Evolutionary conservation across 2,797 vertebrate species (phyloP), one percentile per base, ranked within the genome.

Genomic region (Sebastes glaucus): DNA sequence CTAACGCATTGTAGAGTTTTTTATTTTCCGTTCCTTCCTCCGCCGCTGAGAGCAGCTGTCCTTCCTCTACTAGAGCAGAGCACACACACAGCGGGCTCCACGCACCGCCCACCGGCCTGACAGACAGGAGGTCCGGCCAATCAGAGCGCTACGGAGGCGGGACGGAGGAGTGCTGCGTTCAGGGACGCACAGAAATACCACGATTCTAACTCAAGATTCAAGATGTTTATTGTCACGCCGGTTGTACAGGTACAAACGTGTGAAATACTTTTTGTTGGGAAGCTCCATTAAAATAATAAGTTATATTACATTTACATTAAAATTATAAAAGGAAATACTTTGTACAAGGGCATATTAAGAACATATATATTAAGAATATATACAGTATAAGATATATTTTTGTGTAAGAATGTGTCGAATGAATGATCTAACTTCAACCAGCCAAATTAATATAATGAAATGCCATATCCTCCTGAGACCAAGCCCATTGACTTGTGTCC

Each of bases 11-110:
- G 83, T 90, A 63, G 14, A 23, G 56, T 71, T 84, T 73, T 74
- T 77, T 71, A 84, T 73, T 78, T 77, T 68, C 81, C 69, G 68
- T 81, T 85, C 66, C 86, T 86, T 80, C 83, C 85, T 88, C 81
- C 63, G 88, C 90, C 78, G 82, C 89, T 83, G 77, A 85, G 88
- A 92, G 92, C 90, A 93, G 93, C 90, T 93, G 93, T 86, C 94
- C 91, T 89, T 89, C 82, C 82, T 81, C 84, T 56, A 63, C 83
- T 57, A 32, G 14, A 86, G 79, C 77, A 6, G 22, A 67, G 86
- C 82, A 86, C 77, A 82, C 77, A 82, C 77, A 77, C 88, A 55
- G 88, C 77, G 65, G 52, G 68, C 82, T 69, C 20, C 8, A 57
- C 7, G 77, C 82, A 74, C 78, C 91, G 81, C 93, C 90, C 89